phyloP scores from a whole-genome alignment of 2,113 vertebrate species.

The Tonatia bakeri region DNA sequence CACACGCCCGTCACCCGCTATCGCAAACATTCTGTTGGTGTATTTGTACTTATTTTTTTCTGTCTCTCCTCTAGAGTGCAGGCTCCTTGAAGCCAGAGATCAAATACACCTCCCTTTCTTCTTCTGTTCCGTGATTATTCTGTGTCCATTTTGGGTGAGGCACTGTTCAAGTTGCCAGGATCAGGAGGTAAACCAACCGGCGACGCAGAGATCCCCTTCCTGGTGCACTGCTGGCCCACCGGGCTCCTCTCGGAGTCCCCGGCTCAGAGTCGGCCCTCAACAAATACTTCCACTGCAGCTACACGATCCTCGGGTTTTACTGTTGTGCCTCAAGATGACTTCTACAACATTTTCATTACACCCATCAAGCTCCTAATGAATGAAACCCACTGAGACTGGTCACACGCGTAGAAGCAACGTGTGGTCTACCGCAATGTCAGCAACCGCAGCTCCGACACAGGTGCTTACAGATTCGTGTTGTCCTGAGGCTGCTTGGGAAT shows the following conservation, averaged over 20 bases:
- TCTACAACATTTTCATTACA: conserved; percentile 28
- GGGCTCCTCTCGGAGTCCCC: neutral
- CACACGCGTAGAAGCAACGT: neutral
- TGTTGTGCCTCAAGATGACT: neutral
- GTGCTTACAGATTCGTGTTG: neutral
- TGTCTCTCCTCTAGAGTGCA: neutral
- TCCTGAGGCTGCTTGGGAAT: conserved; percentile 18
- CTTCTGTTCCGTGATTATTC: neutral
- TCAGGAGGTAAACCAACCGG: neutral
- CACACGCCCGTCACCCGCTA: neutral
- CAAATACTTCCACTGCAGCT: neutral
- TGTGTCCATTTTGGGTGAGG: neutral
- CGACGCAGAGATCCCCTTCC: neutral
- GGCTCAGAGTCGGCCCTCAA: neutral
- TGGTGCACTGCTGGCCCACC: no score
- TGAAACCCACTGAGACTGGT: neutral
- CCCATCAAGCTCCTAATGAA: neutral
- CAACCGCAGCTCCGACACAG: neutral
- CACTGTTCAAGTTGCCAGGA: neutral
- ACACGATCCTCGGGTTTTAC: neutral
- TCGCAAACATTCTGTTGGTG: neutral
- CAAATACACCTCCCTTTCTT: neutral
- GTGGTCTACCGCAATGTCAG: neutral
- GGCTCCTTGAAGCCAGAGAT: neutral
- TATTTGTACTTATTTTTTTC: neutral